These are phyloP conservation scores for Periplaneta americana DNA, from an alignment of 1,140 invertebrate genomes.

Conservation along the genomic window DNA sequence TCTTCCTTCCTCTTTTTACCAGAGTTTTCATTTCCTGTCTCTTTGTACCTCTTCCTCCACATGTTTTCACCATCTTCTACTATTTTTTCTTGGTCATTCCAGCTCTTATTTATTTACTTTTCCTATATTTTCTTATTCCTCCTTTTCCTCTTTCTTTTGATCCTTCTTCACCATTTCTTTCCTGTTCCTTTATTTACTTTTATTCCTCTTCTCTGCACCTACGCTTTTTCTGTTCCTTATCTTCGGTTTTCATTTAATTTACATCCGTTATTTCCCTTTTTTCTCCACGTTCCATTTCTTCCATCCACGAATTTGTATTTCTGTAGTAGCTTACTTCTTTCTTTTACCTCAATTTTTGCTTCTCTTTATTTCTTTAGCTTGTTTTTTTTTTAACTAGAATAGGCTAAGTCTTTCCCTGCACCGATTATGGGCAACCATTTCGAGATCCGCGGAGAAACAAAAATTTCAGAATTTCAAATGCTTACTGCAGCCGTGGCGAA, in stretches of 20 bases:
- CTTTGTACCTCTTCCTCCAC: neutral
- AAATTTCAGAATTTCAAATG: too few species aligned
- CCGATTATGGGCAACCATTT: too few species aligned
- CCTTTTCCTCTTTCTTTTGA: too few species aligned
- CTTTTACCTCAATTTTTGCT: neutral
- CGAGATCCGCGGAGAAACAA: too few species aligned
- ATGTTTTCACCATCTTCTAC: neutral
- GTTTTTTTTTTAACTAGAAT: too few species aligned
- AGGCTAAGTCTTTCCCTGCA: too few species aligned
- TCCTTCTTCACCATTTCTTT: neutral
- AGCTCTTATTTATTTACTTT: neutral
- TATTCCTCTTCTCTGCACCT: neutral
- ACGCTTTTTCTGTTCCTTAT: neutral
- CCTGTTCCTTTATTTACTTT: too few species aligned
- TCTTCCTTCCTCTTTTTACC: too few species aligned
- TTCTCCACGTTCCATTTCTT: neutral
- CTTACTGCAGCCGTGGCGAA: too few species aligned
- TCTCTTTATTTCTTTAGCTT: neutral
- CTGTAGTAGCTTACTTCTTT: neutral
- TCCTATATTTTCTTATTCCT: neutral
- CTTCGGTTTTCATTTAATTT: neutral
- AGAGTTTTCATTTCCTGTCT: too few species aligned
- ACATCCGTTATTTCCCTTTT: neutral
- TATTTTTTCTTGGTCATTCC: neutral
- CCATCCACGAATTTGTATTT: neutral